Evolutionary conservation across 1,140 invertebrate genomes (phyloP), one percentile per base, ranked within the genome.

Genomic region (Matsumurasca onukii): DNA sequence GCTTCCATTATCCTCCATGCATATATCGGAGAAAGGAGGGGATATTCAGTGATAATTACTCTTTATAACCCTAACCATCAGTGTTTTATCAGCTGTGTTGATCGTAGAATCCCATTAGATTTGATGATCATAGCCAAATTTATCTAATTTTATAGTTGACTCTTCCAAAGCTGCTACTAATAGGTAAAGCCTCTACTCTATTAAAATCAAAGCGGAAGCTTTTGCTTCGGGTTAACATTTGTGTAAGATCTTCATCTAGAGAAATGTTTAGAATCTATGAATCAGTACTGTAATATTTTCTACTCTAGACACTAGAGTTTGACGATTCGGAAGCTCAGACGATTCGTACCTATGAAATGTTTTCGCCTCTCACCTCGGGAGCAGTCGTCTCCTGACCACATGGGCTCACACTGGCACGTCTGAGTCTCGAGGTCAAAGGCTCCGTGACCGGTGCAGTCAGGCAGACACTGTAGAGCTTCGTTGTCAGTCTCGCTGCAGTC

Each of bases 301-400:
- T n/a, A n/a, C n/a, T n/a, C n/a, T n/a, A n/a, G n/a, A n/a, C n/a
- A n/a, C n/a, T n/a, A n/a, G n/a, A n/a, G n/a, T n/a, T n/a, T n/a
- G n/a, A n/a, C n/a, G n/a, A n/a, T n/a, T 9, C 5, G 34, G 34
- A 5, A 52, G 49, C 49, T 5, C 13, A 15, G 49, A 55, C 25
- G 22, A 5, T 3, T 17, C 70, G 51, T 73, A 73, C 71, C 71
- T 72, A 70, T 72, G 68, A 71, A 72, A 70, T 71, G 71, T 62
- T 72, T 72, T 66, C 69, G 31, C 59, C 70, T 68, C 55, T 76
- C 81, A 91, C 89, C 91, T 89, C 92, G 93, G 2, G 93, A 95
- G 77, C 97, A 99, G 78, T 98, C 94, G 63, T 92, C 90, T 1
- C 96, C 96, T 48, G 93, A 94, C 92, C 94, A 98, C 76, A 94